Base-by-base conservation (phyloP, 2,113 vertebrate species). In the Argyrosomus japonicus region DNA sequence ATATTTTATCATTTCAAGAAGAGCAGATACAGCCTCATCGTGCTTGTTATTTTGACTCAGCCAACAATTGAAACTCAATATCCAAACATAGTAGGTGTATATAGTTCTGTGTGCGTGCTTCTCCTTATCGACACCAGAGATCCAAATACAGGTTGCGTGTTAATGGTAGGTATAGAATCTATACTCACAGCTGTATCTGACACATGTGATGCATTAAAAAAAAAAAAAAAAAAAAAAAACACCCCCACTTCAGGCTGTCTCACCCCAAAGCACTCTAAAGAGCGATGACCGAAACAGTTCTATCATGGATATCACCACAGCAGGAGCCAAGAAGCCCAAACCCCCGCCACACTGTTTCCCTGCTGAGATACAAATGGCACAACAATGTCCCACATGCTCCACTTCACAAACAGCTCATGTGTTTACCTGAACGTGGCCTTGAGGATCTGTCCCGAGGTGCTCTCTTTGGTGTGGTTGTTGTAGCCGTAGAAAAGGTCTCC, bases 401-500 rank as follows among this genome's bases (percentile, higher is more conserved):
- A 72, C 48, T 82, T 73, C 32, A 80, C 61, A 78, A 74, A 63
- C 71, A 63, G 53, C 84, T 61, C 57, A 57, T 51, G 48, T 61
- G 80, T 51, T 84, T 90, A 99, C 98, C 97, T 98, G 96, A 98
- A 99, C 0, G 97, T 97, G 74, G 97, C 97, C 92, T 96, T 99
- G 82, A 99, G 96, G 91, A 99, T 97, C 86, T 99, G 98, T 47
- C 97, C 97, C 0, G 96, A 29, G 0, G 97, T 96, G 76, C 97
- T 95, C 84, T 97, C 97, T 87, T 94, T 97, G 87, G 95, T 97
- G 87, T 98, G 97, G 91, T 99, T 99, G 94, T 99, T 98, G 93
- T 97, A 99, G 27, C 98, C 98, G 0, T 98, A 99, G 94, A 99
- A 99, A 82, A 99, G 94, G 91, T 99, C 98, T 63, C 98, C 97